phyloP scores from a whole-genome alignment of 2,113 vertebrate genomes.

The Thermophis baileyi region DNA sequence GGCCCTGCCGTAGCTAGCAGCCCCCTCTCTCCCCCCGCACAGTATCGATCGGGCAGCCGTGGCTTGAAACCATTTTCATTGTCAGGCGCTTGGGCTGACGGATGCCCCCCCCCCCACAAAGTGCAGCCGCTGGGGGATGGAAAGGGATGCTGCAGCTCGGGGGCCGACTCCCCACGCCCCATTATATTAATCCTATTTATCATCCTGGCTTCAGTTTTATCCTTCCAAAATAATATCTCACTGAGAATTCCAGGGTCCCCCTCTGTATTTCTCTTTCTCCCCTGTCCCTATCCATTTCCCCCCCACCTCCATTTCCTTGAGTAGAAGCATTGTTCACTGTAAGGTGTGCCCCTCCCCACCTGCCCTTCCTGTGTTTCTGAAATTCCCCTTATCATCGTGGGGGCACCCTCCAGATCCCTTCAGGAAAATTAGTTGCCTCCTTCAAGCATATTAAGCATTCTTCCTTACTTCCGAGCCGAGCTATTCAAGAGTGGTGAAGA shows the following conservation, averaged over 20 bases:
- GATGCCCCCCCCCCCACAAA: constrained; percentile 22
- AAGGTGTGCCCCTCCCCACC: neutral
- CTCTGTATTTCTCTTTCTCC: neutral
- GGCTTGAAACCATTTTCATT: constrained; percentile 35
- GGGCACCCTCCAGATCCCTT: neutral
- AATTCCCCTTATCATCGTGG: neutral
- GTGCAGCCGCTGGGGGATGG: constrained; percentile 17
- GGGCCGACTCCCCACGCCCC: constrained; percentile 23
- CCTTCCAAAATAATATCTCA: constrained; percentile 32
- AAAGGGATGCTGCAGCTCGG: constrained; percentile 19
- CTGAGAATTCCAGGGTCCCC: constrained; percentile 17
- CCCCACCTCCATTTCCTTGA: neutral
- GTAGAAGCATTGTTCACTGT: constrained; percentile 9
- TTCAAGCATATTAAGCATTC: constrained; percentile 2
- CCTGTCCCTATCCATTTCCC: neutral
- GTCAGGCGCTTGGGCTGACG: constrained; percentile 34
- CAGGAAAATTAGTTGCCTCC: neutral
- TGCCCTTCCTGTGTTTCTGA: neutral
- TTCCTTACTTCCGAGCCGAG: neutral
- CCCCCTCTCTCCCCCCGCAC: constrained; percentile 14
- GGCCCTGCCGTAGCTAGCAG: constrained; percentile 14
- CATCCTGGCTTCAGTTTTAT: constrained; percentile 24
- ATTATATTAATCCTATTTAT: constrained; percentile 38
- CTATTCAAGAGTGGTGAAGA: neutral
- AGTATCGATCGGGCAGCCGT: constrained; percentile 26